A percentile compares a stretch with the other conserved stretches of the same genome.
These are phyloP conservation scores for Diloba caeruleocephala DNA, from an alignment of 2,888 invertebrate species.

Conservation along the genomic window DNA sequence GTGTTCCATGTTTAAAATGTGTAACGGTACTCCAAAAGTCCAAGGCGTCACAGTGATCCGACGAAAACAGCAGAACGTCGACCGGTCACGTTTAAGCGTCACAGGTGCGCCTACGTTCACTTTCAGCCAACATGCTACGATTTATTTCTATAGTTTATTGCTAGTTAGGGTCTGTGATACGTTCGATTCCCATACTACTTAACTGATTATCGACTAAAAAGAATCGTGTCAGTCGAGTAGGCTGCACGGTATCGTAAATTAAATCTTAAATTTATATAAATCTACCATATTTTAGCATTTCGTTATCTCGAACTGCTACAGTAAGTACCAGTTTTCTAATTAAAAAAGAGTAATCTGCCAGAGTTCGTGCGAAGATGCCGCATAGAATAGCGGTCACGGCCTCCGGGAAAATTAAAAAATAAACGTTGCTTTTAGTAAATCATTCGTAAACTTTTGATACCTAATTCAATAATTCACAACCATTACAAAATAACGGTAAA, in stretches of 20 bases:
- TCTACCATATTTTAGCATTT: constrained; percentile 46
- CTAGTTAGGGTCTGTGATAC: constrained; percentile 39
- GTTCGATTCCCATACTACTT: constrained; percentile 41
- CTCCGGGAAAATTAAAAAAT: constrained; percentile 57
- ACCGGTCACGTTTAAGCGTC: constrained; percentile 75
- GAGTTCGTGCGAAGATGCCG: constrained; percentile 62
- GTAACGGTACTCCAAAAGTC: constrained; percentile 74
- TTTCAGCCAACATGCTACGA: constrained; percentile 77
- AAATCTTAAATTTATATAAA: constrained; percentile 49
- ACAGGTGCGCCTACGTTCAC: constrained; percentile 85
- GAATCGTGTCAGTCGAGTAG: constrained; percentile 33
- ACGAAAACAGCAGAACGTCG: constrained; percentile 71
- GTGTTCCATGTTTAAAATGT: constrained; percentile 60
- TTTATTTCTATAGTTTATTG: constrained; percentile 69
- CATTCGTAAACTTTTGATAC: constrained; percentile 31
- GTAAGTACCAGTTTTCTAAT: constrained; percentile 64
- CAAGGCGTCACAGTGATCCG: constrained; percentile 78
- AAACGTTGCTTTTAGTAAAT: constrained; percentile 45
- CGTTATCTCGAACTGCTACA: constrained; percentile 52
- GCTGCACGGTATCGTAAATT: constrained; percentile 14
- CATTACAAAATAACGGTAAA: constrained; percentile 45
- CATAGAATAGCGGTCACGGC: constrained; percentile 62
- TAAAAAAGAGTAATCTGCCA: constrained; percentile 61
- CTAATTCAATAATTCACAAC: constrained; percentile 45
- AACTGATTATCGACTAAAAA: constrained; percentile 30